Base-by-base conservation (phyloP, 2,113 vertebrate genomes). In the Callithrix jacchus region DNA sequence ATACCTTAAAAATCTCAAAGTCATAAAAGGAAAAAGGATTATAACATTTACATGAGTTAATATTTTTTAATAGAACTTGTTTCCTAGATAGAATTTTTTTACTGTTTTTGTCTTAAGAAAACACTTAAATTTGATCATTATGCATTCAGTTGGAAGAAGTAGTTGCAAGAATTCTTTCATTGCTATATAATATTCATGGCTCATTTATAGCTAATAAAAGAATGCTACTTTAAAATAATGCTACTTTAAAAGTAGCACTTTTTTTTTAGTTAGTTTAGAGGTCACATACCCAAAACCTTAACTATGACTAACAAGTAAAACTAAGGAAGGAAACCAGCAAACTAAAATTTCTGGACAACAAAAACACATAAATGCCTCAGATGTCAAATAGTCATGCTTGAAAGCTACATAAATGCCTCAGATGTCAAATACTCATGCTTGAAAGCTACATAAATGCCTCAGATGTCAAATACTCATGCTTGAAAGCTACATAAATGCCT, bases 21-120 rank as follows among this genome's bases (percentile, higher is more conserved):
- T 64, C n/a, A 81, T 66, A 81, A 84, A 74, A 94, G 13, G 23
- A 87, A 95, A 83, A 87, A 87, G 3, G 4, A 61, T 93, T 81
- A 87, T 89, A 97, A 87, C 35, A 80, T 73, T 94, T 89, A n/a
- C 77, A 40, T 93, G 71, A 91, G 52, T 93, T 91, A 8, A 77
- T 14, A n/a, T 47, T 88, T 93, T 95, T 97, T 47, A 81, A 70
- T 52, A 91, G 17, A 91, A 87, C 58, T 80, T 77, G n/a, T 96
- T 95, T 91, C 90, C 79, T 87, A 82, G 23, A 35, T 93, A 80
- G 32, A 68, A 35, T 81, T 74, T 56, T 81, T 58, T 83, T 71
- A 56, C 61, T 83, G 8, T 87, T 80, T 88, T 88, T 96, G n/a
- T 89, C 77, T 94, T 68, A 86, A 89, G 64, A 91, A 86, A 76